Evolutionary conservation across 1,140 invertebrate genomes (phyloP), one percentile per base, ranked within the genome.

Genomic region (Samia ricini): DNA sequence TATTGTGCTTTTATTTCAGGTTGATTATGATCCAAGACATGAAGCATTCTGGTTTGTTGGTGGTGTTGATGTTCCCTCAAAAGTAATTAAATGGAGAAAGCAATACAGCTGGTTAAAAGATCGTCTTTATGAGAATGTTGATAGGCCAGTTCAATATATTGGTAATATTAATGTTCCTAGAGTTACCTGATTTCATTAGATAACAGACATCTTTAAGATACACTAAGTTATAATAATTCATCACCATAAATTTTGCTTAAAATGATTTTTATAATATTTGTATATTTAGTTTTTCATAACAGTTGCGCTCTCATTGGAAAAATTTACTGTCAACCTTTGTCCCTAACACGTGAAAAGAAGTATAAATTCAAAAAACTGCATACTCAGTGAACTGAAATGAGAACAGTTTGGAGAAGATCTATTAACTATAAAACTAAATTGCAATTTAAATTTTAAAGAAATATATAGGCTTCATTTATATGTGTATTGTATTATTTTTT

Each of bases 11-110:
- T 64, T 64, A 68, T 86, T 90, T 61, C 66, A 94, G 92, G 82
- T 94, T 50, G 95, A 97, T 83, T 91, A 92, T 77, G 92, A 95
- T 65, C 94, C 96, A 6, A 90, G 95, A 36, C 85, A 95, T 70
- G 96, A 97, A 92, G 93, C 95, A 52, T 96, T 95, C 81, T 97
- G 96, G 96, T 92, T 91, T 71, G 91, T 92, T 60, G 95, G 96
- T 64, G 94, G 95, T 63, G 91, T 95, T 67, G 79, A 93, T 69
- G 91, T 93, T 0, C 89, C 92, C n/a, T 63, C 78, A 48, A 75
- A 76, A 69, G 71, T 92, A 2, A 77, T 79, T 5, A 91, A 81
- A 59, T 80, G 67, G 42, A 91, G 88, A 67, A 70, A 82, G 55
- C 70, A 85, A 15, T 73, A 76, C 21, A 63, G 70, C 0, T 90